Base-by-base conservation (phyloP, 2,113 vertebrate species). In the Gambusia holbrooki region DNA sequence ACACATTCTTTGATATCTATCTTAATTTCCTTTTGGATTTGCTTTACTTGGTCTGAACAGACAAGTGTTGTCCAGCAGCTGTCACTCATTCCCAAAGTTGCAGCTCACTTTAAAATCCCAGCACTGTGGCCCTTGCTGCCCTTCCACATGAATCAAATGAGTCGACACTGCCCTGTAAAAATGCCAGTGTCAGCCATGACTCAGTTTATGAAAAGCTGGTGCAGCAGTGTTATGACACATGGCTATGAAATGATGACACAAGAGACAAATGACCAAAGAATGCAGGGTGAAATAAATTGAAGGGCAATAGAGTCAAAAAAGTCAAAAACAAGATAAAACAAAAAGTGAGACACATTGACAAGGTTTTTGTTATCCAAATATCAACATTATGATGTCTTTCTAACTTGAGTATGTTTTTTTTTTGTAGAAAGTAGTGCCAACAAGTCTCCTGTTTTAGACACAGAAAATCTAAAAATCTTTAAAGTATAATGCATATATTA, bases 111-210 rank as follows among this genome's bases (percentile, higher is more conserved):
- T 45, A 28, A n/a, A 69, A 48, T 19, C 62, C 64, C 28, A 63
- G 25, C 35, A 33, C 27, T 58, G 13, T 69, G 64, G 32, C 58
- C 62, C 71, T 62, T 60, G 61, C 67, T 37, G 4, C 32, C 73
- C 60, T 29, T 9, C 40, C 4, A 22, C 19, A 71, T 82, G 69
- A 77, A 73, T 84, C 78, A 74, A 62, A 79, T 65, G 64, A 58
- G 62, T 64, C 37, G 69, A 4, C 68, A 40, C 0, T 62, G 17
- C 13, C 51, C 17, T n/a, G 42, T 54, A 37, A 76, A 66, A 80
- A 68, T 61, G 30, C 29, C 69, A 5, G 10, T 33, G 70, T 77
- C 79, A 79, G 29, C 68, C 78, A 71, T 11, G 29, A 29, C 27
- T 70, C 28, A 51, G 10, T 72, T 58, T 75, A 63, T 54, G 54